A percentile compares a stretch with the other conserved stretches of the same genome.
These are phyloP conservation scores for Falco columbarius DNA, from an alignment of 2,797 vertebrate species.

Conservation along the genomic window DNA sequence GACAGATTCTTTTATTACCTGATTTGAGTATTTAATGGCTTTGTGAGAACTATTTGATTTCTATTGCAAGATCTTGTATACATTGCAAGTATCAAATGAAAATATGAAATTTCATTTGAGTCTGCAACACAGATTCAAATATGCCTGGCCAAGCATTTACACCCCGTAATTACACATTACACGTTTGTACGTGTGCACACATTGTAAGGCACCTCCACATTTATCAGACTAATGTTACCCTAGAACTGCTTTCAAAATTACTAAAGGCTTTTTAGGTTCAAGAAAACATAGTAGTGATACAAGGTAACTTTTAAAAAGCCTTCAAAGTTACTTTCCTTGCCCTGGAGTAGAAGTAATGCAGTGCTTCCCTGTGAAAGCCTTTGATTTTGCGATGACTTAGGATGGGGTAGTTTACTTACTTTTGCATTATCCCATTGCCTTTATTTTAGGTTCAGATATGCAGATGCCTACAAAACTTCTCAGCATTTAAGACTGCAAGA, in stretches of 20 bases:
- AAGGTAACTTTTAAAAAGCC: background rate
- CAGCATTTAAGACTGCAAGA: background rate
- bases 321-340: background rate
- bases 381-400: background rate
- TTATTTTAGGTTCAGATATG: background rate
- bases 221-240: background rate
- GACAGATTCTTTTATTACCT: background rate
- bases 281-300: background rate
- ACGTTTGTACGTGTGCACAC: rapidly evolving
- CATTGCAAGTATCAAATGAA: background rate
- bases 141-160: background rate
- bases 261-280: background rate
- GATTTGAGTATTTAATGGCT: background rate
- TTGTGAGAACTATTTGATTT: background rate
- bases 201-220: background rate
- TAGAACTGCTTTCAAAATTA: background rate
- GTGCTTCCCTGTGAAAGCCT: background rate
- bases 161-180: background rate
- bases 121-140: background rate
- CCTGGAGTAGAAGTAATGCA: background rate
- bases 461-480: background rate
- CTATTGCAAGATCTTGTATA: background rate
- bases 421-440: background rate
- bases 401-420: background rate
- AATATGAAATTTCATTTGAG: background rate